A percentile compares a stretch with the other conserved stretches of the same genome.
phyloP scores from a whole-genome alignment of 2,797 vertebrate genomes.

The Leuciscus waleckii region DNA sequence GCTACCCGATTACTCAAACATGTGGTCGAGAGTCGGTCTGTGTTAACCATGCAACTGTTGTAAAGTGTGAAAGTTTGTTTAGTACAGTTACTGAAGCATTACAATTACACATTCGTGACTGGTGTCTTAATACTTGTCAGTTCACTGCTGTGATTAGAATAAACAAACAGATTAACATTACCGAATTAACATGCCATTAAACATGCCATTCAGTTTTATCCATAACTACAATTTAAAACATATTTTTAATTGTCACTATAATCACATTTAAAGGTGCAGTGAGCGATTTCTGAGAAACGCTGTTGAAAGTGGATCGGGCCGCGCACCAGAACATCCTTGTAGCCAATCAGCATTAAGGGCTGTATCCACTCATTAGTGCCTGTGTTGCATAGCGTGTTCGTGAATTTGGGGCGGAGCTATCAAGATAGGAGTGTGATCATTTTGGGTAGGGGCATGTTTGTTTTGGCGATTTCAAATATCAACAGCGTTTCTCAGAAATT shows the following conservation, averaged over 20 bases:
- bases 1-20: slow-evolving; percentile 54
- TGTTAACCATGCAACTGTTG: slow-evolving; percentile 30
- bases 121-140: background rate
- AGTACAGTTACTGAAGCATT: slow-evolving; percentile 22
- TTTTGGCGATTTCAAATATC: too few relatives aligned
- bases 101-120: background rate
- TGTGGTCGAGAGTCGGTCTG: slow-evolving; percentile 28
- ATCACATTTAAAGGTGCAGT: background rate
- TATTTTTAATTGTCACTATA: background rate
- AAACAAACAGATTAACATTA: background rate
- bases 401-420: too few relatives aligned
- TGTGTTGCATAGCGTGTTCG: too few relatives aligned
- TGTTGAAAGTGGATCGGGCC: too few relatives aligned
- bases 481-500: too few relatives aligned
- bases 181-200: background rate
- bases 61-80: slow-evolving; percentile 40
- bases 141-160: slow-evolving; percentile 2
- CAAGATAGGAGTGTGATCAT: too few relatives aligned
- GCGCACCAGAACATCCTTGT: too few relatives aligned
- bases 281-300: too few relatives aligned
- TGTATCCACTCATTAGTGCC: too few relatives aligned
- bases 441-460: too few relatives aligned
- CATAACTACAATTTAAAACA: background rate
- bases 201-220: slow-evolving; percentile 2
- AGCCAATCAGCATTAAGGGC: too few relatives aligned